These are phyloP conservation scores for Tiliqua scincoides DNA, from an alignment of 2,113 vertebrate species.

Conservation along the genomic window DNA sequence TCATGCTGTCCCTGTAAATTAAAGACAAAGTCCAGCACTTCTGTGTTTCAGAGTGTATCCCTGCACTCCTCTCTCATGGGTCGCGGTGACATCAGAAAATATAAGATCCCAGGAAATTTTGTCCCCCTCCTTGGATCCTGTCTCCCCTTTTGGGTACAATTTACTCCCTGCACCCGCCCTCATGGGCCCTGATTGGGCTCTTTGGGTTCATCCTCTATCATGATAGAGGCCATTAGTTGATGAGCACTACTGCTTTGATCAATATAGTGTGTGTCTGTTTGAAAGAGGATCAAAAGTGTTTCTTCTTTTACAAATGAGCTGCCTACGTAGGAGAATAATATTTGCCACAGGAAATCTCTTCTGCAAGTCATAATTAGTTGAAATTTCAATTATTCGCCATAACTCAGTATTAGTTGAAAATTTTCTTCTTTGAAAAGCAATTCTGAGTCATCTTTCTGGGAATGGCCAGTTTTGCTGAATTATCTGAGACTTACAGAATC, in stretches of 20 bases:
- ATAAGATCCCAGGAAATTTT: too few species aligned
- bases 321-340: background rate
- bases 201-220: too few species aligned
- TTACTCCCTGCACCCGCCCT: too few species aligned
- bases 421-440: background rate
- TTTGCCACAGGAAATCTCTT: background rate
- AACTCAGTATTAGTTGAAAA: background rate
- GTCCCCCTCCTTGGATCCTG: background rate
- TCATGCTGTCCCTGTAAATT: too few species aligned
- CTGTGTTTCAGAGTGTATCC: too few species aligned
- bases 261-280: background rate
- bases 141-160: too few species aligned
- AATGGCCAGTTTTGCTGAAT: background rate
- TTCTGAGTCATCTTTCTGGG: background rate
- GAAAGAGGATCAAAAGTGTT: background rate
- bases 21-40: too few species aligned
- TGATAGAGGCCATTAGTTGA: background rate
- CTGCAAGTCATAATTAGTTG: background rate
- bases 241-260: background rate
- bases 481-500: background rate
- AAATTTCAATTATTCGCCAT: background rate
- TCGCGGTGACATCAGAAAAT: too few species aligned
- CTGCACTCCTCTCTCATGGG: too few species aligned
- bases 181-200: too few species aligned
- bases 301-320: background rate